Evolutionary conservation across 2,888 invertebrate species (phyloP), one percentile per base, ranked within the genome.

Genomic region (Mactromeris polynyma): DNA sequence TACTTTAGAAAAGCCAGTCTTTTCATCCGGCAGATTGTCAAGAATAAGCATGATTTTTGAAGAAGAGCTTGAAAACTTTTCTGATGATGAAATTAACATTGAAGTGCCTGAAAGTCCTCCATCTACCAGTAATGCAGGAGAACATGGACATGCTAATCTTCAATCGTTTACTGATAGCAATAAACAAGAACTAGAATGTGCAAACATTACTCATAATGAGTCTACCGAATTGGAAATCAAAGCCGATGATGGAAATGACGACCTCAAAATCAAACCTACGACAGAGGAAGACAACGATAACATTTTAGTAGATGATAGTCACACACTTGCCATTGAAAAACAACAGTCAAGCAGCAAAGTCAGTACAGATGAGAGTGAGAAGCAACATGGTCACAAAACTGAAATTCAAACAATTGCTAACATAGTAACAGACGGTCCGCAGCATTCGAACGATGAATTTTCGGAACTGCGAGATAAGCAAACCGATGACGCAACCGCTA

Each of bases 51-150:
- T 89, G 85, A n/a, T 77, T 21, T 86, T 86, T 7, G 82, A 86
- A 46, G 86, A 86, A 2, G 82, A 81, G n/a, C 36, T 31, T 7
- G 82, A 82, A 11, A 64, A 73, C 33, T 86, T 83, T 26, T 87
- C 86, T 9, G 89, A 90, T 26, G 87, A 91, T 36, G 90, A 90
- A 40, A 85, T 83, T 21, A 83, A 31, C 33, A 85, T 90, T 38
- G 84, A 81, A 40, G 82, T 90, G 0, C 90, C 90, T 58, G 58
- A 40, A 58, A 78, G 31, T 21, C 42, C 69, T 6, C 11, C 36
- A 17, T 78, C 83, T 21, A 38, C 9, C 36, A 33, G 0, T 26
- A 54, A 26, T 31, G 58, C 11, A 11, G 51, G 17, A 3, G 81
- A 58, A 14, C n/a, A 31, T 31, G 21, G 81, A 31, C n/a, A n/a